Base-by-base conservation (phyloP, 2,888 invertebrate genomes). In the Cantharis lateralis region DNA sequence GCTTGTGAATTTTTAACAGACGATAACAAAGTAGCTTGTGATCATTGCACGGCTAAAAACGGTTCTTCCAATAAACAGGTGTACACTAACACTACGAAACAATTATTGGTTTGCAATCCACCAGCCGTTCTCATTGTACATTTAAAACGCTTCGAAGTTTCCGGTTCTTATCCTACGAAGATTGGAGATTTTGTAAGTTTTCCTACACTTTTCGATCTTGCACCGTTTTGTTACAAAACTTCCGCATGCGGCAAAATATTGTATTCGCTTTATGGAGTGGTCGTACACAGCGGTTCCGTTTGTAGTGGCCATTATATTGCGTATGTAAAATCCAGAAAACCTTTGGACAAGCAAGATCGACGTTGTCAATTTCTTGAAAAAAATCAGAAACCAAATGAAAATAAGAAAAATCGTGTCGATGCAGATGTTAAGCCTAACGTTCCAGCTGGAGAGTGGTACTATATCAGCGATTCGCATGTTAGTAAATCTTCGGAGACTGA, bases 81-180 rank as follows among this genome's bases (percentile, higher is more conserved):
- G 0, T 93, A 94, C 86, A 95, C 95, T 0, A 93, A 95, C 84
- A 95, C 95, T 63, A 94, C 95, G 0, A 95, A 96, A 87, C 94
- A 96, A 82, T 93, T 96, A 87, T 90, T 98, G 62, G 94, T 99
- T 48, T 95, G 95, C 80, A 93, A 93, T 85, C 97, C 98, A 20
- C 99, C 99, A 0, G 95, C 97, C 4, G 94, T 99, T 72, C 91
- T 99, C 1, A 99, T 98, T 72, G 89, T 99, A 18, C 99, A 99
- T 86, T 89, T 99, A 80, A 99, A 99, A 89, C 90, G 99, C 79
- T 99, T 99, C 89, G 97, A 86, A 85, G 86, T 87, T 7, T 82
- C 80, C 69, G 78, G 86, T 24, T 86, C 84, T 93, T 87, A 95
- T 95, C 86, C 92, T 93, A 84, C 86, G n/a, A 99, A 99, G 90